Conservation (phyloP, 2,888 invertebrate genomes). For the Timema cristinae region DNA sequence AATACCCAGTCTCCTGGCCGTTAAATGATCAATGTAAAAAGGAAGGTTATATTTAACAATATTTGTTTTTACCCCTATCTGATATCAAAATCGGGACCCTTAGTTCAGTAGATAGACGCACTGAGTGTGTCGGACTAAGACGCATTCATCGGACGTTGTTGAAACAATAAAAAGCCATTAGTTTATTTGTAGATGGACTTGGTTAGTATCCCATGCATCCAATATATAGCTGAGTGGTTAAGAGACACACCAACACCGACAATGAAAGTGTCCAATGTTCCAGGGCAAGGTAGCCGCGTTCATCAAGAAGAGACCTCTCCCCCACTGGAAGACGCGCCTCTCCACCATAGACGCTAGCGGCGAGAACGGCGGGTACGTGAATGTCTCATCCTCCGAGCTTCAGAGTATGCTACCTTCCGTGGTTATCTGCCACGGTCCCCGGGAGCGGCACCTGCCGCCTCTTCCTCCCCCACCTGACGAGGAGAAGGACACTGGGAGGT, state of each 20-base stretch:
- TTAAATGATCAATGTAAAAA: too few species aligned
- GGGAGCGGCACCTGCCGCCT: constrained; percentile 23
- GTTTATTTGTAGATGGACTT: too few species aligned
- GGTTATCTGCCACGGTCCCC: constrained; percentile 20
- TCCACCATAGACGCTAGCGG: background rate
- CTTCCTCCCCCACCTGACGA: constrained; percentile 17
- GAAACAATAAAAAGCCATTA: too few species aligned
- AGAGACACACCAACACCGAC: constrained; percentile 3
- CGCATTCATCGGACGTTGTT: too few species aligned
- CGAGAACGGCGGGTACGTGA: constrained; percentile 26
- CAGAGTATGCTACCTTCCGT: constrained; percentile 53
- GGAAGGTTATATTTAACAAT: too few species aligned
- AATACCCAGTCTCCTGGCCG: too few species aligned
- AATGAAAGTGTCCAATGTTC: constrained; percentile 29
- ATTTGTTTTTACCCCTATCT: too few species aligned
- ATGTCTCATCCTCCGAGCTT: constrained; percentile 49
- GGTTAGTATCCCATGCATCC: too few species aligned
- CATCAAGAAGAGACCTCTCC: constrained; percentile 9
- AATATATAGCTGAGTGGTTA: too few species aligned
- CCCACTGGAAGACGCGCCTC: constrained; percentile 6
- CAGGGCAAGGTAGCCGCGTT: constrained; percentile 39
- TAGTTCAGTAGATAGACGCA: too few species aligned
- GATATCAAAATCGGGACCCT: too few species aligned
- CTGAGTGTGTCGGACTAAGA: too few species aligned
- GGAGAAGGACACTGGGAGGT: constrained; percentile 51